Evolutionary conservation across 2,113 vertebrate genomes (phyloP).

Genomic region (Porphyrio hochstetteri): DNA sequence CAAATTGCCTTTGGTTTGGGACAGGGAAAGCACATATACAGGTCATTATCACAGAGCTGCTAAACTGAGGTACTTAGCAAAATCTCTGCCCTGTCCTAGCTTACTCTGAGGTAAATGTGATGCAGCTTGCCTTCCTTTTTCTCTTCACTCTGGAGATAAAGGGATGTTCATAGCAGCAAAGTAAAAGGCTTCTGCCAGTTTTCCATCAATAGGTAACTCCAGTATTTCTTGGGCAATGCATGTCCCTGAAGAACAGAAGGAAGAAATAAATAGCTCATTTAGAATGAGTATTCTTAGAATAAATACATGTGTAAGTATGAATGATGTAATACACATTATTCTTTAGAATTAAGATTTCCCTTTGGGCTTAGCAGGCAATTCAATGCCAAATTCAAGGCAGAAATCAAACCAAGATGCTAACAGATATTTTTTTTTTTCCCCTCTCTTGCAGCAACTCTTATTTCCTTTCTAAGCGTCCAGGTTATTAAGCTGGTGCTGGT

Average conservation of each 20-base stretch:
- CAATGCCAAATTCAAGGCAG: neutral
- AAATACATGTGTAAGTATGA: neutral
- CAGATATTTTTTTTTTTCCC: neutral
- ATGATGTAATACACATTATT: neutral
- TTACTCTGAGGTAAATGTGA: neutral
- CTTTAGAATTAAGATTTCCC: neutral
- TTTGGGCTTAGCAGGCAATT: neutral
- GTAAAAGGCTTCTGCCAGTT: neutral
- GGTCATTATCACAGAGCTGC: neutral
- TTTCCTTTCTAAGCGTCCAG: neutral
- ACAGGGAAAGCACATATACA: neutral
- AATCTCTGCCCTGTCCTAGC: neutral
- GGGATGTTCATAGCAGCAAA: neutral
- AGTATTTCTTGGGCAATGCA: neutral
- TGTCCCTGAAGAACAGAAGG: neutral
- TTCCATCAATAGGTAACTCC: neutral
- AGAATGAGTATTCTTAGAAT: neutral
- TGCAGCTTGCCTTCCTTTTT: neutral
- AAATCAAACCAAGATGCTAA: neutral
- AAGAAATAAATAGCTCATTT: neutral
- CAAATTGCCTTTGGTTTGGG: neutral
- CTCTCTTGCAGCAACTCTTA: neutral
- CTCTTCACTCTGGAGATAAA: neutral
- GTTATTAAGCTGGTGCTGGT: neutral
- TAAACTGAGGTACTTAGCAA: neutral